These are phyloP conservation scores for Lanius collurio DNA, from an alignment of 2,113 vertebrate species.

Conservation along the genomic window DNA sequence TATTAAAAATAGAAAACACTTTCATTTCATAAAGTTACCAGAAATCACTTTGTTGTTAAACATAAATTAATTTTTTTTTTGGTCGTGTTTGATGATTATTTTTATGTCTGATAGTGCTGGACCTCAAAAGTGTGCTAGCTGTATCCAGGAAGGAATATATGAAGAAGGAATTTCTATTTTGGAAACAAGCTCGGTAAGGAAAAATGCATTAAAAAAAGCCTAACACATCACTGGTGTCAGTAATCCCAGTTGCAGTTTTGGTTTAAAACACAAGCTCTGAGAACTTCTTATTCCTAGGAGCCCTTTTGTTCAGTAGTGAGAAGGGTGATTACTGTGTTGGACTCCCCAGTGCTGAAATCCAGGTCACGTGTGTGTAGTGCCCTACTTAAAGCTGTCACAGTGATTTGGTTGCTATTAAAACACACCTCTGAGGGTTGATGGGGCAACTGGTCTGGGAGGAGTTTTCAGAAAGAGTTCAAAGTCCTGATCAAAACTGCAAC, in stretches of 20 bases:
- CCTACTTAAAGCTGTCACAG: neutral
- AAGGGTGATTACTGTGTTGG: neutral
- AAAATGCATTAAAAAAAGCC: neutral
- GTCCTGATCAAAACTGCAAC: neutral
- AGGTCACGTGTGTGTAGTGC: neutral
- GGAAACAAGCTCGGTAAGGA: conserved; percentile 87
- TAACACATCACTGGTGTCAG: neutral
- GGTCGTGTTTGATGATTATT: neutral
- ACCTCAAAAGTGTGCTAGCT: conserved; percentile 89
- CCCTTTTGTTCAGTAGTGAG: neutral
- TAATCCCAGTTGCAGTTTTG: neutral
- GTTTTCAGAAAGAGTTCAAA: neutral
- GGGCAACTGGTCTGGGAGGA: neutral
- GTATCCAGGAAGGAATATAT: conserved; percentile 87
- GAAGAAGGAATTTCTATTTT: conserved; percentile 88
- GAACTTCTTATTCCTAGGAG: neutral
- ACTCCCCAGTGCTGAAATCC: neutral
- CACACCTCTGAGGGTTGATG: neutral
- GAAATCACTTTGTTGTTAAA: neutral
- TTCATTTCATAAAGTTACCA: neutral
- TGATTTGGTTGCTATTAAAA: neutral
- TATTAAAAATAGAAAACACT: neutral
- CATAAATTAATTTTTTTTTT: neutral
- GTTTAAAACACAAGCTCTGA: neutral
- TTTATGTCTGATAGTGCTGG: conserved; percentile 74